Base-by-base conservation (phyloP, 2,888 invertebrate species). In the Conistra vaccinii region DNA sequence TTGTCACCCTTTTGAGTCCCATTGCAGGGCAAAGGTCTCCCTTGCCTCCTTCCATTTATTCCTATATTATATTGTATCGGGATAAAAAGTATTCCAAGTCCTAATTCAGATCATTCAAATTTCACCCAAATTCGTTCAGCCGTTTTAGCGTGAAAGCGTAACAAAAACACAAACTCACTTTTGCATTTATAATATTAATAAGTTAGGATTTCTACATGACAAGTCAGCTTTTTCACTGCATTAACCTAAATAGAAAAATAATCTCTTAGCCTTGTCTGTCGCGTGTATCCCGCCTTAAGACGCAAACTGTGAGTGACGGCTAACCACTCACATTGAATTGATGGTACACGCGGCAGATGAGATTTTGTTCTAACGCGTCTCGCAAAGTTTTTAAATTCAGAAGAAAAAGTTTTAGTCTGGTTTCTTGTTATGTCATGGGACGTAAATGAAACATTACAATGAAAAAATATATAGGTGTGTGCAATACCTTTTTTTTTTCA, bases 271-370 rank as follows among this genome's bases (percentile, higher is more conserved):
- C 1, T 73, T 29, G 26, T 76, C 32, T 51, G 5, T 35, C n/a
- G 20, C 39, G 45, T 58, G 26, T 26, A 23, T 5, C 29, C 32
- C 17, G 39, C 68, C 58, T 48, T 69, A 81, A 23, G 55, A 73
- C 23, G 17, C 17, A 20, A 55, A 68, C 51, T 58, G 39, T 53
- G 81, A 78, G 67, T 78, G 82, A 78, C 57, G 55, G 81, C 29
- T 23, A 58, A 53, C 76, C 45, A 53, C 45, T 76, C 14, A 65
- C 55, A 69, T 55, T 55, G 53, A 69, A 71, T 71, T 78, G 39
- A 69, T 61, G 48, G 57, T 61, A 58, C 63, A 77, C 20, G 29
- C 2, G 32, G 58, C 61, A 73, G 69, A 66, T 58, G 57, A 26
- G 58, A 62, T 79, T 81, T 84, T 48, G 39, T 68, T 51, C 9